Evolutionary conservation across 2,113 vertebrate genomes (phyloP), one percentile per base, ranked within the genome.

Genomic region (Aptenodytes forsteri): DNA sequence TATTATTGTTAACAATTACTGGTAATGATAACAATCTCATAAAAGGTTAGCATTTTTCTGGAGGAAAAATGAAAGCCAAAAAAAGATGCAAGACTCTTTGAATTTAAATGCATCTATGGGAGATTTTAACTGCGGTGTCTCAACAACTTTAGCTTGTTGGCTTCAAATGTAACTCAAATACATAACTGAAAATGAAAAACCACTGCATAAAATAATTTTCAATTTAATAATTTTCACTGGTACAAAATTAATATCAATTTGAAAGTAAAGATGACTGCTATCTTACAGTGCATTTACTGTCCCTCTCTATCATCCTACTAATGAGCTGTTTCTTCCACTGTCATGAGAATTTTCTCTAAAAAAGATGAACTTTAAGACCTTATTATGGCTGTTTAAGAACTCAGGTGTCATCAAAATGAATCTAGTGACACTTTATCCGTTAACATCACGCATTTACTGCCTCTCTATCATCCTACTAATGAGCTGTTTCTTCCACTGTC

Each of bases 1-100:
- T 88, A 96, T 90, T 92, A 83, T 49, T 96, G 96, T 93, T 92
- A 97, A 91, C 86, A 80, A 80, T 90, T 93, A 94, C 77, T 96
- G 67, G 42, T 84, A 91, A 94, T 85, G 93, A 96, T 94, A 65
- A 90, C 83, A 97, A 92, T 92, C 77, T 84, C 10, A 7, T 90
- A 94, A 88, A 78, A 89, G 88, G 78, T 96, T 97, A 96, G 83
- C 52, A 75, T 92, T 95, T 97, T 85, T 91, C 90, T 95, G 52
- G 70, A 87, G 77, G 89, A 91, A 69, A 97, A 77, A 97, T 56
- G n/a, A 13, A 92, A 96, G 73, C 79, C 22, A 26, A 81, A 92
- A 47, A 83, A 87, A 78, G 22, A 47, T 70, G 10, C 38, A 72
- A 81, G 44, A 52, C 14, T 6, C 30, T 89, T 77, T 44, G 90